These are phyloP conservation scores for Buphagus erythrorhynchus DNA, from an alignment of 2,797 vertebrate species.

Conservation along the genomic window DNA sequence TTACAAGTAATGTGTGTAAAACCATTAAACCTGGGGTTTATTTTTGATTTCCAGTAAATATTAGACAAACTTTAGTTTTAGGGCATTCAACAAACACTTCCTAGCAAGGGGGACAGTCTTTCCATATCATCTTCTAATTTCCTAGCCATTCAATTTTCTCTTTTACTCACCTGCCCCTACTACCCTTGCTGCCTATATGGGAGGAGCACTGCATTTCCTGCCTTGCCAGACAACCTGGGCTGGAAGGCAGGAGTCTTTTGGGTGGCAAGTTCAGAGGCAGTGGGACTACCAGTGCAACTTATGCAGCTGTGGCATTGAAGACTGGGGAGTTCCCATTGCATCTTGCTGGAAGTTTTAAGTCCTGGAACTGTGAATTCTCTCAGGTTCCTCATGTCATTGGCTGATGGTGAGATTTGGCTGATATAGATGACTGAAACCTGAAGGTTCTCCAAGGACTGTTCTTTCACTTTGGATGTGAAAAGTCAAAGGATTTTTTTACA, in stretches of 20 bases:
- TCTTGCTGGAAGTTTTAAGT: neutral
- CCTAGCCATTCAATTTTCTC: neutral
- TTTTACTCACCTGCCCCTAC: neutral
- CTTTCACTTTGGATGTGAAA: neutral
- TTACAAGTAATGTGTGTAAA: neutral
- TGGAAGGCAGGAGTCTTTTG: neutral
- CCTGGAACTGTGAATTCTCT: neutral
- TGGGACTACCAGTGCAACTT: neutral
- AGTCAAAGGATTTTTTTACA: neutral
- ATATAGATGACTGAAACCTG: neutral
- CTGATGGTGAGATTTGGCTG: neutral
- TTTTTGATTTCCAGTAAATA: neutral
- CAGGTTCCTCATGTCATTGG: neutral
- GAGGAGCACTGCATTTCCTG: slow-evolving; percentile 8
- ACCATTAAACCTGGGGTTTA: neutral
- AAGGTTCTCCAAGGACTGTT: neutral
- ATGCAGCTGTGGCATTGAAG: neutral
- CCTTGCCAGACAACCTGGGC: neutral
- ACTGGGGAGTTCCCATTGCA: neutral
- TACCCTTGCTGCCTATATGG: neutral
- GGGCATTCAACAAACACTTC: neutral
- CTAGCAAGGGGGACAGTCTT: neutral
- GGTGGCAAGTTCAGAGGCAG: neutral
- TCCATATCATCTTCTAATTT: neutral
- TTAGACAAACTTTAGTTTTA: neutral